phyloP scores from a whole-genome alignment of 2,888 invertebrate genomes.

The Mesodorylaimus sp. region DNA sequence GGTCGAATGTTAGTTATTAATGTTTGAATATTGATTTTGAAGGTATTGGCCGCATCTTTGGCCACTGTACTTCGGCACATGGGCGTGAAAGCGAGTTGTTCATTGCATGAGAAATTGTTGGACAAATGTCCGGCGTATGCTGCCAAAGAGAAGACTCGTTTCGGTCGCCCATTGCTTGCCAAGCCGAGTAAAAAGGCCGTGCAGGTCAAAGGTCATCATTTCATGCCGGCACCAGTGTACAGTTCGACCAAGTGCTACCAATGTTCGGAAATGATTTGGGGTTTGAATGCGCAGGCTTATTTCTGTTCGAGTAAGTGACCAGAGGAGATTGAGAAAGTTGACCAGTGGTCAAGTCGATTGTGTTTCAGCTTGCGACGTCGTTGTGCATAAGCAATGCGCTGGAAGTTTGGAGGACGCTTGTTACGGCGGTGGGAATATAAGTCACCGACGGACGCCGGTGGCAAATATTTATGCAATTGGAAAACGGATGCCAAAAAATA shows the following conservation, averaged over 20 bases:
- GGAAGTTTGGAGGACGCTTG: slow-evolving; percentile 60
- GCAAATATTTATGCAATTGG: no score
- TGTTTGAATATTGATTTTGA: background rate
- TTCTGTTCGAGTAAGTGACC: slow-evolving; percentile 60
- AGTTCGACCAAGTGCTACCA: slow-evolving; percentile 77
- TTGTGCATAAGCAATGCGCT: slow-evolving; percentile 65
- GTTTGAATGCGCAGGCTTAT: slow-evolving; percentile 88
- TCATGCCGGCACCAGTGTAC: slow-evolving; percentile 67
- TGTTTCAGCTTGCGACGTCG: slow-evolving; percentile 60
- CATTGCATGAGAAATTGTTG: slow-evolving; percentile 35
- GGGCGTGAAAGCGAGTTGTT: slow-evolving; percentile 19
- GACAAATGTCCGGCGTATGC: slow-evolving; percentile 66
- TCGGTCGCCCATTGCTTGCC: slow-evolving; percentile 34
- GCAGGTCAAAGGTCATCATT: slow-evolving; percentile 62
- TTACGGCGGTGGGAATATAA: slow-evolving; percentile 33
- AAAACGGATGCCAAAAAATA: no score
- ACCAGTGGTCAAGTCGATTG: background rate
- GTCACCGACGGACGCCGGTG: no score
- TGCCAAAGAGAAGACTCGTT: slow-evolving; percentile 54
- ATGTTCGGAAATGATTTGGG: slow-evolving; percentile 77
- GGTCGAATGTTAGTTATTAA: background rate
- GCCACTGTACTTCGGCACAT: slow-evolving; percentile 48
- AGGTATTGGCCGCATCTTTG: slow-evolving; percentile 55
- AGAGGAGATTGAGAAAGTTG: background rate
- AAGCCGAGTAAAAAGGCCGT: slow-evolving; percentile 45